Base-by-base conservation (phyloP, 2,888 invertebrate genomes). In the Pachycephus smyrnensis region DNA sequence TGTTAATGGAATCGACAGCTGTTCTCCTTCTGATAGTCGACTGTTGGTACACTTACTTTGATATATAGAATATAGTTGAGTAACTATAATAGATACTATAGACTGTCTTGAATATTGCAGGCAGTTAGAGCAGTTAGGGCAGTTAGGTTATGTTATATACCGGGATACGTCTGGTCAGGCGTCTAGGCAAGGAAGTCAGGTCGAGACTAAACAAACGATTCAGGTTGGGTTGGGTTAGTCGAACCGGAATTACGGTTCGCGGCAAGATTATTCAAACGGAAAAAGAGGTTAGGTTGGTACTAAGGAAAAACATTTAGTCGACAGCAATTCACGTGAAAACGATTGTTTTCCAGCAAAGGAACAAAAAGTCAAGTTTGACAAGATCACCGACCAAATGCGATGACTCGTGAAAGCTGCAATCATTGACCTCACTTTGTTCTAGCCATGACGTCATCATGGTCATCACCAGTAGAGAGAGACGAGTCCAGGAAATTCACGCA, bases 361-460 rank as follows among this genome's bases (percentile, higher is more conserved):
- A 6, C 23, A 2, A 9, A 23, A 23, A 23, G 15, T 2, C 23
- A 15, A 55, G 40, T 15, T 55, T 23, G 40, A 55, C 23, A 23
- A 55, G 40, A 55, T 6, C 40, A 15, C 23, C 15, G 23, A 6
- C 23, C 6, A 9, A 55, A 55, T 55, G 6, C 15, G 40, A 55
- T 23, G 15, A 55, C 23, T 55, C 40, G 40, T 23, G 40, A 55
- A 55, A 55, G 23, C 40, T 55, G 15, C 23, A 55, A 55, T 55
- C 23, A 23, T 55, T 55, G 23, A 55, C 40, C 23, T 55, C 23
- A 71, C 71, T 71, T 71, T 71, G 71, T 71, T 71, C 71, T 71
- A 71, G 71, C 32, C 31, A 71, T 71, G 71, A 71, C 71, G 71
- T 71, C 71, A 71, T 31, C 31, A 33, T 71, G 71, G 71, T 71